Evolutionary conservation across 92 coral and sea anemone species (phyloP), one percentile per base, ranked within the genome.

Genomic region (Porites rus): DNA sequence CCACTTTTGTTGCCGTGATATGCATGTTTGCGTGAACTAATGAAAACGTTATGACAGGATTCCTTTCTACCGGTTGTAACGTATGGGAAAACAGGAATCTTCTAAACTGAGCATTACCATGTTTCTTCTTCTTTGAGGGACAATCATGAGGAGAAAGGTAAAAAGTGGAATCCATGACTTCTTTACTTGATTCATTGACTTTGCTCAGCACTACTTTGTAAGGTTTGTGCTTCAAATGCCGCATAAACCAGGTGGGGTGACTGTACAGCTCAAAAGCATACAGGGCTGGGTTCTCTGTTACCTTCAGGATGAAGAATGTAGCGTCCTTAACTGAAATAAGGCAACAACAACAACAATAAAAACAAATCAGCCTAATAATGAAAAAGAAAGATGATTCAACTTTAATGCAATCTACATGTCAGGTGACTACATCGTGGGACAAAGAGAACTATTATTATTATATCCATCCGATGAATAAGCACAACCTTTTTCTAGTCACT

Each of bases 211-310:
- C 80, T 50, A 94, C 38, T 63, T 61, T 86, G 90, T 90, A 89
- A 8, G 92, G 93, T 46, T 84, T 92, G 62, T 69, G 67, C 61
- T 84, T 90, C 73, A 74, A 78, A 76, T 94, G 94, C 8, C 80
- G 81, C 80, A 94, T 10, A 72, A 94, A 92, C 98, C 98, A 94
- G 9, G 95, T 84, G 69, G 98, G 96, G 43, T 92, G 96, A 67
- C 87, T 85, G 75, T 81, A 88, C 51, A 94, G 76, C 76, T 94
- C 98, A 80, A 94, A 86, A 6, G 96, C 96, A 76, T 88, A 94
- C 19, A 94, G 88, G 12, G 92, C 82, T 10, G 98, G 98, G 46
- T 83, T 58, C 16, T 90, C 91, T 72, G 91, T 88, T 7, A 94
- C 93, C 74, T 82, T 91, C n/a, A 92, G 81, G 22, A 94, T 73